A percentile compares a stretch with the other conserved stretches of the same genome.
Evolutionary conservation across 2,797 vertebrate genomes (phyloP).

Genomic region (Amphiprion clarkii): DNA sequence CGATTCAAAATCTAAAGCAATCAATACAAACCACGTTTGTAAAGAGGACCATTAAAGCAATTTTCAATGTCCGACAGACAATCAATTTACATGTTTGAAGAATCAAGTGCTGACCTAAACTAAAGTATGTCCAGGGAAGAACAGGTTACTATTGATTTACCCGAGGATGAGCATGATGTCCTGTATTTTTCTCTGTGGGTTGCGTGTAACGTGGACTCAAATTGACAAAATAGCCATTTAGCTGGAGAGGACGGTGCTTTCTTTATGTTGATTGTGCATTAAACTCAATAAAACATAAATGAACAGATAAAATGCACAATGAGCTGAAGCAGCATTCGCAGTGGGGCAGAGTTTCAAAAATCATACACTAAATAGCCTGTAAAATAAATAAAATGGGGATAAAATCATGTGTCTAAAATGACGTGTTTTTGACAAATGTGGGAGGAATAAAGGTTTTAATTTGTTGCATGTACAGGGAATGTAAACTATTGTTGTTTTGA

Average conservation of each 20-base stretch:
- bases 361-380: background rate
- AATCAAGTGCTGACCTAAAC: constrained; percentile 89
- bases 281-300: constrained; percentile 68
- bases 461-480: background rate
- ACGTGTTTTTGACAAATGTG: background rate
- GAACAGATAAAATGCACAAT: constrained; percentile 50
- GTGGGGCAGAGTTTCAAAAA: background rate
- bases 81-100: constrained; percentile 89
- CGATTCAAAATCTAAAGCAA: constrained; percentile 81
- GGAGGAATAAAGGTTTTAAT: background rate
- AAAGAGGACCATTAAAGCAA: constrained; percentile 85
- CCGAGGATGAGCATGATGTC: constrained; percentile 82
- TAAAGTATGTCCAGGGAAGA: constrained; percentile 79
- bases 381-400: background rate
- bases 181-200: constrained; percentile 70
- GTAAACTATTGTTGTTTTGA: background rate
- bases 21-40: constrained; percentile 90
- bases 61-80: constrained; percentile 85
- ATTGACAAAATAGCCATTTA: constrained; percentile 78
- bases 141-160: constrained; percentile 87
- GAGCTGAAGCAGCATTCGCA: constrained; percentile 25
- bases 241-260: constrained; percentile 53
- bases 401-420: background rate
- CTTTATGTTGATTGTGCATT: constrained; percentile 72
- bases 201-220: constrained; percentile 71